These are phyloP conservation scores for Heteromurus nitidus DNA, from an alignment of 2,888 invertebrate species.

Conservation along the genomic window DNA sequence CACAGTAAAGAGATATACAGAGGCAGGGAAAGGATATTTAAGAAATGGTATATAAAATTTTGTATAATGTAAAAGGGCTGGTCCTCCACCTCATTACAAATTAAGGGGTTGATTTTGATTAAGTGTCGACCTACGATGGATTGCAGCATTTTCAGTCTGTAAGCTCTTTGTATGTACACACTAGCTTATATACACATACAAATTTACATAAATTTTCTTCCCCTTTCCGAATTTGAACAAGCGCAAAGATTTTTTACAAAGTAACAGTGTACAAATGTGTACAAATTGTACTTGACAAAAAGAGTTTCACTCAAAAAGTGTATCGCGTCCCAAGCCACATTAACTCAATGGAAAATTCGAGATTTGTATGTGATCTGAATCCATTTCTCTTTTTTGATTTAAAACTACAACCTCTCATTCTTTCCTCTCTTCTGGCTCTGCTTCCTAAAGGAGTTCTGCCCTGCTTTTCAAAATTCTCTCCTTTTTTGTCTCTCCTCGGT, in stretches of 20 bases:
- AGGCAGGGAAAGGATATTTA: too few relatives aligned
- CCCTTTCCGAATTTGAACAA: background rate
- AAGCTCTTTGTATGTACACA: too few relatives aligned
- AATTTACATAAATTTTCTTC: constrained; percentile 56
- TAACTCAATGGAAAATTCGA: constrained; percentile 7
- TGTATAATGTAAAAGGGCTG: constrained; percentile 51
- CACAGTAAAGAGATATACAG: too few relatives aligned
- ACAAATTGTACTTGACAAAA: background rate
- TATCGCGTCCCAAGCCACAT: too few relatives aligned
- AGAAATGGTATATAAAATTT: too few relatives aligned
- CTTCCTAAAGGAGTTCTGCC: background rate
- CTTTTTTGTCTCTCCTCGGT: constrained; percentile 19
- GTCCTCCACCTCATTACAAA: constrained; percentile 61
- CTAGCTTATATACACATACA: too few relatives aligned
- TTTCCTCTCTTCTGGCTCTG: background rate
- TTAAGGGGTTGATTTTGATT: constrained; percentile 61
- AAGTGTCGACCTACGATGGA: constrained; percentile 51
- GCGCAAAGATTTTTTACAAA: too few relatives aligned
- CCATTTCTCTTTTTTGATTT: constrained; percentile 13
- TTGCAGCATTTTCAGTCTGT: constrained; percentile 16
- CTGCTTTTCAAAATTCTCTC: background rate
- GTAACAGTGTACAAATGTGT: too few relatives aligned
- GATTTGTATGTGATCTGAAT: constrained; percentile 22
- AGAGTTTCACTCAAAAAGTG: too few relatives aligned
- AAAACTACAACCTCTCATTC: constrained; percentile 17